Evolutionary conservation across 1,140 invertebrate species (phyloP), one percentile per base, ranked within the genome.

Genomic region (Listronotus oregonensis): DNA sequence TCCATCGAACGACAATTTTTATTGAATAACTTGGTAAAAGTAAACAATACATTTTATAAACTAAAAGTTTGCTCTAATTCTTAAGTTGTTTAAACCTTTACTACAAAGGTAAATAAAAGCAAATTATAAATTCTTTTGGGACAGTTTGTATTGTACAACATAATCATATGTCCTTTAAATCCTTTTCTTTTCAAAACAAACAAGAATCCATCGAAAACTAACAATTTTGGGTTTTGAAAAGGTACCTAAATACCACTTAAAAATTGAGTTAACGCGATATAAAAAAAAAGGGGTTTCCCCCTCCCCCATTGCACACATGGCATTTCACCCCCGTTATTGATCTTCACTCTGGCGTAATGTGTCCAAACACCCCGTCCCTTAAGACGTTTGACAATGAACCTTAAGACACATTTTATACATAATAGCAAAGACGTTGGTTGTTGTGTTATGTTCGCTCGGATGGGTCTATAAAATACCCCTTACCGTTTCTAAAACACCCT

Each of bases 321-420:
- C 49, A 42, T 62, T 43, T 49, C n/a, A 34, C 6, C 15, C 17
- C 60, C 39, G 51, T 59, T 59, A 59, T 62, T 52, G 60, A 51
- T 42, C 37, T 62, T 21, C 49, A 15, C 31, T 43, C 11, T 62
- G 21, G 49, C 60, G 40, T 62, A 44, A 62, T 52, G 32, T 62
- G 60, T 62, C 47, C 50, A 62, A 62, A 62, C 60, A 62, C 60
- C 51, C 57, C 21, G 17, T 52, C 17, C 50, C 51, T 62, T 18
- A 62, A 54, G 60, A 44, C 60, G 49, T 54, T 43, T 62, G 60
- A 62, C 60, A 62, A 62, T 62, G 39, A 44, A 27, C 21, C 51
- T 62, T 54, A 62, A 62, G 60, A 62, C 34, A 62, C 34, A 32
- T 62, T 54, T 34, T 49, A 54, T 62, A 54, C 60, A 62, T 54